Percentiles rank a stretch among this genome's conserved stretches.
Evolutionary conservation across 1,140 invertebrate genomes (phyloP).

Genomic region (Leucophenga varia): DNA sequence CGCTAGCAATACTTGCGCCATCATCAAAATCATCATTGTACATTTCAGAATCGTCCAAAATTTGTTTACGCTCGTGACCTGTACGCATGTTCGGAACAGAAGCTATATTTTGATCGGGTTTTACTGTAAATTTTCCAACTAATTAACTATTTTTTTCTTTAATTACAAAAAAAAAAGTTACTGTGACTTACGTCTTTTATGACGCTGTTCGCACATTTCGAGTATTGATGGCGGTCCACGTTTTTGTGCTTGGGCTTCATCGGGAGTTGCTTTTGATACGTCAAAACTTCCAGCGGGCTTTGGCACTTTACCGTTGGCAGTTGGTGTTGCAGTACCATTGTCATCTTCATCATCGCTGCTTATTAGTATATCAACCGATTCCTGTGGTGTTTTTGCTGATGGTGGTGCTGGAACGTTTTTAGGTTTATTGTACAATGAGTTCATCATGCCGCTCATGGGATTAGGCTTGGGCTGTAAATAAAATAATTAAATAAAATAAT

Average conservation of each 20-base stretch:
- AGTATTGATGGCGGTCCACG: slow-evolving; percentile 9
- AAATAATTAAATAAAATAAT: neutral
- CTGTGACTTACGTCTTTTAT: no score
- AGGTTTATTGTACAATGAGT: slow-evolving; percentile 58
- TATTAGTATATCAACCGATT: neutral
- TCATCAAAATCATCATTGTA: neutral
- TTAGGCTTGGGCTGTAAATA: slow-evolving; percentile 13
- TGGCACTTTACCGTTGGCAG: no score
- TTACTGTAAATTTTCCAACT: neutral
- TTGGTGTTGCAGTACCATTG: slow-evolving; percentile 12
- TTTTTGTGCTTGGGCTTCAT: neutral
- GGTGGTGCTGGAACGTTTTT: slow-evolving; percentile 4
- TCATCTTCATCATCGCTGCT: neutral
- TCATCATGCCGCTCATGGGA: slow-evolving; percentile 57
- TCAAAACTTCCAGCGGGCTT: neutral
- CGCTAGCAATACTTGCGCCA: neutral
- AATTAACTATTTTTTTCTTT: neutral
- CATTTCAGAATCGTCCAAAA: neutral
- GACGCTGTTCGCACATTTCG: no score
- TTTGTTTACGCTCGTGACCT: slow-evolving; percentile 1
- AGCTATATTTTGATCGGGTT: slow-evolving; percentile 12
- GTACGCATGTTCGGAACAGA: slow-evolving; percentile 8
- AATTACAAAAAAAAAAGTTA: no score
- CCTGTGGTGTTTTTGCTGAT: slow-evolving; percentile 40
- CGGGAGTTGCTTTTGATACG: neutral